phyloP scores from a whole-genome alignment of 2,797 vertebrate genomes.

The Benthosema pterotum region DNA sequence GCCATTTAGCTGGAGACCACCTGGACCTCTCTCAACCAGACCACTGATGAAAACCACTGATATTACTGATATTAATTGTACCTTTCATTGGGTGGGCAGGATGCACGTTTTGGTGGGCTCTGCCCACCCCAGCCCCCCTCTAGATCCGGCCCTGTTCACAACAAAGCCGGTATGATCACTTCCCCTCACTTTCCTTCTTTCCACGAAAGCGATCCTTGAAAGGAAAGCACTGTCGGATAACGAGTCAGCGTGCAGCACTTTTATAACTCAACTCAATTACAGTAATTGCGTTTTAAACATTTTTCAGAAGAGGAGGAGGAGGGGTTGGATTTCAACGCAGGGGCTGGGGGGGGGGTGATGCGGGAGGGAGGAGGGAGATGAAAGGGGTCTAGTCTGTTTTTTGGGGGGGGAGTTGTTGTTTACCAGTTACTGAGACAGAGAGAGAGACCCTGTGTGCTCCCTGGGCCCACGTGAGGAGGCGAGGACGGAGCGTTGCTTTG shows the following conservation, averaged over 20 bases:
- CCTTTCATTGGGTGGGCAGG: no score
- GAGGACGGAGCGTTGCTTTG: conserved; percentile 17
- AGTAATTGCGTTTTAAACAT: conserved; percentile 8
- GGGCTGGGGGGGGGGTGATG: not conserved
- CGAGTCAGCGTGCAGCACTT: not conserved
- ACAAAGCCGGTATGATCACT: no score
- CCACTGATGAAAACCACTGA: no score
- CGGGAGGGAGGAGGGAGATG: not conserved
- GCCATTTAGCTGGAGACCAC: no score
- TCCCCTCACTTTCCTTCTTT: not conserved
- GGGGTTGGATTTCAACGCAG: no score
- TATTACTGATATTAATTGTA: no score
- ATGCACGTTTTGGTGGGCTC: no score
- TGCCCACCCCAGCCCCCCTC: no score
- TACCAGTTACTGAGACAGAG: conserved; percentile 10
- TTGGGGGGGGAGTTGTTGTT: conserved; percentile 5
- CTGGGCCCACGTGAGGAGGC: conserved; percentile 14
- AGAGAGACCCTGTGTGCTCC: conserved; percentile 15
- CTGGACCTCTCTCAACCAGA: no score
- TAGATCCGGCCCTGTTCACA: no score
- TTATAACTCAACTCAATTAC: conserved; percentile 4
- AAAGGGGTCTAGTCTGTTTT: not conserved
- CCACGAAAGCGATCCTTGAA: not conserved
- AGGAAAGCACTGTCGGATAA: not conserved
- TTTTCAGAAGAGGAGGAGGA: not conserved